Percentiles rank a stretch among this genome's conserved stretches.
These are phyloP conservation scores for Nephotettix cincticeps DNA, from an alignment of 1,140 invertebrate genomes.

Conservation along the genomic window DNA sequence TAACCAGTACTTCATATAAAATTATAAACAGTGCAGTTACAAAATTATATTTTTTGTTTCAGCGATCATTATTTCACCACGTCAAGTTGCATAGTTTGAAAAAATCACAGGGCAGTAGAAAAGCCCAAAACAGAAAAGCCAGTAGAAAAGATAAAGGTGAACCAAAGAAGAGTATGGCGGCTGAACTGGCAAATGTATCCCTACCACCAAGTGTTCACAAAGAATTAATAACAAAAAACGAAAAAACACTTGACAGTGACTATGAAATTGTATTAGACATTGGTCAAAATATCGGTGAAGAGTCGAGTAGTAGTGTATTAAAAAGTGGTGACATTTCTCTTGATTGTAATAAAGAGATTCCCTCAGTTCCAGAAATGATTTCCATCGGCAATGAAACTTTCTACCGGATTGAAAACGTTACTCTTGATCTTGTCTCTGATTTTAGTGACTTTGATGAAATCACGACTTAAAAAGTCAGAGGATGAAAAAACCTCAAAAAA, in stretches of 20 bases:
- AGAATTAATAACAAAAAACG: neutral
- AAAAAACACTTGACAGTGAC: neutral
- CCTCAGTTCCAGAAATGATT: too few relatives aligned
- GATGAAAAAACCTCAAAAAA: too few relatives aligned
- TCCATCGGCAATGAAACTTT: too few relatives aligned
- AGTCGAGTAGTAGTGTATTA: neutral
- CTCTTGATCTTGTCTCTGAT: too few relatives aligned
- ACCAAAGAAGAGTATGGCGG: neutral
- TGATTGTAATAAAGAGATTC: too few relatives aligned
- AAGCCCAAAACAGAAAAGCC: neutral
- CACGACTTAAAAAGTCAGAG: too few relatives aligned
- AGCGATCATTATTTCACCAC: neutral
- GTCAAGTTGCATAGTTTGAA: neutral
- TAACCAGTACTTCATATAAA: neutral
- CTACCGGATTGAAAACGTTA: too few relatives aligned
- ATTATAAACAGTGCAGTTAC: too few relatives aligned
- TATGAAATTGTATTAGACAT: neutral
- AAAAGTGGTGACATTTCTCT: too few relatives aligned
- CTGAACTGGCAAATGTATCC: neutral
- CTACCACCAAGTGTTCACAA: neutral
- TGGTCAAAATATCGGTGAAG: neutral
- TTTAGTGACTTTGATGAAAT: too few relatives aligned
- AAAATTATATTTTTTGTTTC: neutral
- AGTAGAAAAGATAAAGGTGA: neutral
- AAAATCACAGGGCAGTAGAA: neutral